Evolutionary conservation across 2,113 vertebrate species (phyloP), one percentile per base, ranked within the genome.

Genomic region (Burhinus bistriatus): DNA sequence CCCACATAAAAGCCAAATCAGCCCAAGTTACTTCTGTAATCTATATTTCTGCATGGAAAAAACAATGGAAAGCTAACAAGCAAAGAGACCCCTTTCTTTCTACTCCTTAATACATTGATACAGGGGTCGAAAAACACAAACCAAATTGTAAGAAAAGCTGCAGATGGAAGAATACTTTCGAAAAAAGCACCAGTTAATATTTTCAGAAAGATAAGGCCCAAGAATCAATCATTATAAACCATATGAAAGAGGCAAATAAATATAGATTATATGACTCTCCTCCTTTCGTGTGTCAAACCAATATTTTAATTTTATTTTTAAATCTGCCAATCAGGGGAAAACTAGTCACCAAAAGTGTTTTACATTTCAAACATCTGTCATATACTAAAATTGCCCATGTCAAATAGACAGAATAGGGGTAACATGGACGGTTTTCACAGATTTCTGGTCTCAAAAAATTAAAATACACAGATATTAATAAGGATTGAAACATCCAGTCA

Each of bases 301-400:
- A 4, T 77, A 82, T 92, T 72, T 88, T 80, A 82, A 75, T 81
- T 81, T 90, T 83, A 78, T 91, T 93, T 85, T 93, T 45, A 66
- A 38, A 88, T 68, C 83, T 85, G 91, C 64, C 79, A 81, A 80
- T 84, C 64, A 45, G 62, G 62, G 32, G 40, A 91, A 71, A 91
- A 91, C 72, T 80, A 69, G 76, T 65, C 87, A 85, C 79, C 13
- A 75, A 62, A 54, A 32, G 32, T 12, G 19, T 6, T 80, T 54
- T 75, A 65, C 21, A 52, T 66, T 88, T 72, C 88, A 81, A 77
- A 71, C 40, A 71, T 42, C 79, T 87, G 83, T 77, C 83, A 66
- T 25, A 9, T 23, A 21, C 61, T 71, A 71, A 66, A 76, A 76
- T 70, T 59, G 42, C 52, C 45, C 4, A 0, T 32, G 57, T 66